These are phyloP conservation scores for Tubulanus polymorphus DNA, from an alignment of 2,888 invertebrate genomes.

Conservation along the genomic window DNA sequence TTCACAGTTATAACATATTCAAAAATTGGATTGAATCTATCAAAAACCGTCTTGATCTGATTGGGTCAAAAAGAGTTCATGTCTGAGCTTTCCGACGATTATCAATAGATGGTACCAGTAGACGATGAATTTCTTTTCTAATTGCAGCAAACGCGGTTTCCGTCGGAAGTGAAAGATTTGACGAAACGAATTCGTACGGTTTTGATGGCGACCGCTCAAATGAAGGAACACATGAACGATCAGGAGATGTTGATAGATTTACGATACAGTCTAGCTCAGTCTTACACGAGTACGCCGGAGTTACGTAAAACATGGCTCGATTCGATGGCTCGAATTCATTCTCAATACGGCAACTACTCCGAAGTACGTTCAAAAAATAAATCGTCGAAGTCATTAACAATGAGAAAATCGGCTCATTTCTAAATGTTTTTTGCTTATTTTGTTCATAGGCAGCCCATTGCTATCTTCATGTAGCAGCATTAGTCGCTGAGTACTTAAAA, in stretches of 20 bases:
- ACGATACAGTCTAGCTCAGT: slow-evolving; percentile 86
- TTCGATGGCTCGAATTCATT: slow-evolving; percentile 81
- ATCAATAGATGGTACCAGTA: no score
- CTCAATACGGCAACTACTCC: slow-evolving; percentile 76
- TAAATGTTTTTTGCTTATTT: slow-evolving; percentile 5
- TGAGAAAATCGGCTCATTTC: no score
- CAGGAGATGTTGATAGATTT: slow-evolving; percentile 87
- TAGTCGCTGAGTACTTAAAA: slow-evolving; percentile 85
- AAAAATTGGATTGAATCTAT: no score
- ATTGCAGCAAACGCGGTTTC: slow-evolving; percentile 63
- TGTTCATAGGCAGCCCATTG: slow-evolving; percentile 78
- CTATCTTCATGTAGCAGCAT: slow-evolving; percentile 88
- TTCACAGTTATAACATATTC: no score
- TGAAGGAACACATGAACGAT: slow-evolving; percentile 85
- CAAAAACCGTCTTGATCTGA: no score
- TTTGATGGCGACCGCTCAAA: slow-evolving; percentile 87
- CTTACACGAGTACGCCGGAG: slow-evolving; percentile 85
- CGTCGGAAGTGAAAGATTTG: slow-evolving; percentile 85
- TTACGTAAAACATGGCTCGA: slow-evolving; percentile 93
- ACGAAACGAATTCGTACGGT: slow-evolving; percentile 91
- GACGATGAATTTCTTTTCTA: slow-evolving; percentile 8
- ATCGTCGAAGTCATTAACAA: no score
- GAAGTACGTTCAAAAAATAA: slow-evolving; percentile 63
- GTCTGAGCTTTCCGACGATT: no score
- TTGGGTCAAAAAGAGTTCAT: no score